phyloP scores from a whole-genome alignment of 1,140 invertebrate genomes.

The Neuroterus valhalla region DNA sequence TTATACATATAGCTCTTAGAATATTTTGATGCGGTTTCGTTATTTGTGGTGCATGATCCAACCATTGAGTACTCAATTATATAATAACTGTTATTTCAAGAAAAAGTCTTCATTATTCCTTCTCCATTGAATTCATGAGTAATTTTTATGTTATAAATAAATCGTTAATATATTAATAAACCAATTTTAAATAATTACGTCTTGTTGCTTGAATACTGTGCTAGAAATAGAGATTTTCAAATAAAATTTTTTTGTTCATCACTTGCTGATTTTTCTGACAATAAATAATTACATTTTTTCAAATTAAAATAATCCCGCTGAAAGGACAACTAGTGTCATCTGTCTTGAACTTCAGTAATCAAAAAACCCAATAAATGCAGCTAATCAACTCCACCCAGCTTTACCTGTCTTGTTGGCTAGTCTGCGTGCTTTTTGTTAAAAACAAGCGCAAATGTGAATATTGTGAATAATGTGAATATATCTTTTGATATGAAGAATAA shows the following conservation, averaged over 20 bases:
- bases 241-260: background rate
- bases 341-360: background rate
- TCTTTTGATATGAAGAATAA: constrained; percentile 6
- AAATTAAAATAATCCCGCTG: background rate
- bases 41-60: too few relatives aligned
- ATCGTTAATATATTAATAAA: too few relatives aligned
- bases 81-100: too few relatives aligned
- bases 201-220: too few relatives aligned
- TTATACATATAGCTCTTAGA: too few relatives aligned
- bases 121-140: too few relatives aligned
- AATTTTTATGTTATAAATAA: too few relatives aligned
- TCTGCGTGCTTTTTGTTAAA: background rate
- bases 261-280: background rate
- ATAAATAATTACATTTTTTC: background rate
- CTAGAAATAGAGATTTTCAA: background rate
- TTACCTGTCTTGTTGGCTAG: constrained; percentile 12
- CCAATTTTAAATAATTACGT: too few relatives aligned
- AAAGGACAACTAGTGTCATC: constrained; percentile 13
- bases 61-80: too few relatives aligned
- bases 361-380: constrained; percentile 5
- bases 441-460: constrained; percentile 19
- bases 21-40: too few relatives aligned
- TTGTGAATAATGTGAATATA: constrained; percentile 24
- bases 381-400: constrained; percentile 2
- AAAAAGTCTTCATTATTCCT: too few relatives aligned